These are phyloP conservation scores for Cyclophora punctaria DNA, from an alignment of 2,888 invertebrate genomes.

Conservation along the genomic window DNA sequence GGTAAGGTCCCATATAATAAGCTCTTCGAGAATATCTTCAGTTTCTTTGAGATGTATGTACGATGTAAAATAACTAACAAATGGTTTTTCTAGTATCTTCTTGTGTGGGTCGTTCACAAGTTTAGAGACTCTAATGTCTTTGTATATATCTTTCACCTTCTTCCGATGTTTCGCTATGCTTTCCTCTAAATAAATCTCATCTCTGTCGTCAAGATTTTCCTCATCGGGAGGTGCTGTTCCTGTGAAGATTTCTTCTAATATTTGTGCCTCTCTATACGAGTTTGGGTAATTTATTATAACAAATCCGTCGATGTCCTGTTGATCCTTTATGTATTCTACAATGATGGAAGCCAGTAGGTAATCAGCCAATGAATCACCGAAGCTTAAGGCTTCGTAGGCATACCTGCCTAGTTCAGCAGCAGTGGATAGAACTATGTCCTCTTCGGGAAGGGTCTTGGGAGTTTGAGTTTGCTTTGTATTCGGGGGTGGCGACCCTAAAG, in stretches of 20 bases:
- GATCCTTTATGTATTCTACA: slow-evolving; percentile 74
- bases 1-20: slow-evolving; percentile 54
- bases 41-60: slow-evolving; percentile 69
- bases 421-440: slow-evolving; percentile 65
- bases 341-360: slow-evolving; percentile 73
- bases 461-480: slow-evolving; percentile 76
- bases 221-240: slow-evolving; percentile 65
- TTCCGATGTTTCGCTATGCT: slow-evolving; percentile 49
- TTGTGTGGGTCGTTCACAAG: slow-evolving; percentile 70
- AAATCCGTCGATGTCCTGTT: slow-evolving; percentile 71
- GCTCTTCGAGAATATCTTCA: slow-evolving; percentile 55
- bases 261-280: slow-evolving; percentile 72
- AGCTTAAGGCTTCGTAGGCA: slow-evolving; percentile 67
- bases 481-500: slow-evolving; percentile 36
- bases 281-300: slow-evolving; percentile 79
- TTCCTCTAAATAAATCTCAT: slow-evolving; percentile 60
- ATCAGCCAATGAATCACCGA: slow-evolving; percentile 73
- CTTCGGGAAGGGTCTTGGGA: slow-evolving; percentile 74
- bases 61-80: slow-evolving; percentile 74
- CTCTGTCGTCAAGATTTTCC: slow-evolving; percentile 42
- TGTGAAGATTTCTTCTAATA: slow-evolving; percentile 76
- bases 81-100: slow-evolving; percentile 38
- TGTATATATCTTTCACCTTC: slow-evolving; percentile 49
- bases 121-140: slow-evolving; percentile 57
- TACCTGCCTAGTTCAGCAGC: slow-evolving; percentile 73